phyloP scores from a whole-genome alignment of 2,113 vertebrate genomes.

The Bos indicus region DNA sequence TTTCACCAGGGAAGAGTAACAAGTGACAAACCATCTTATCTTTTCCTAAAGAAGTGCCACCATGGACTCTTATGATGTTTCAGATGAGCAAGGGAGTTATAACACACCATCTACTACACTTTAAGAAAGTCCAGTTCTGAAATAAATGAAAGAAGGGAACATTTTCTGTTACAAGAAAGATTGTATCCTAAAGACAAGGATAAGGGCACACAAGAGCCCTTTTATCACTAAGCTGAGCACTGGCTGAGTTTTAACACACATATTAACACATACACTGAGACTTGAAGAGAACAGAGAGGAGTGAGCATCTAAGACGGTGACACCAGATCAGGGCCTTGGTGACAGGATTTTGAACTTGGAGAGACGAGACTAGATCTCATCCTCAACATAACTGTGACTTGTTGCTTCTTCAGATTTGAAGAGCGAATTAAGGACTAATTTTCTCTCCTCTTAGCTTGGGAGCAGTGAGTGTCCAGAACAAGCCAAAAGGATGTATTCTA shows the following conservation, averaged over 20 bases:
- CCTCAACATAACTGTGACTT: background rate
- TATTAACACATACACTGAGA: background rate
- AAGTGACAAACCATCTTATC: background rate
- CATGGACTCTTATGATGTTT: background rate
- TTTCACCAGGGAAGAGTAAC: background rate
- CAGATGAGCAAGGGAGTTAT: background rate
- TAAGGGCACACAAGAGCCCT: background rate
- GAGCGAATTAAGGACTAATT: background rate
- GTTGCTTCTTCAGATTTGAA: background rate
- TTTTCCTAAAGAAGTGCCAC: background rate
- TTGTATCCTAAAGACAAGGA: background rate
- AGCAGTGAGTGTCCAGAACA: background rate
- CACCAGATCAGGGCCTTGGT: background rate
- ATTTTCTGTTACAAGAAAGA: background rate
- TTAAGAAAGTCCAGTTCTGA: background rate
- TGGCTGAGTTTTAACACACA: background rate
- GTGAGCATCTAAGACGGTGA: background rate
- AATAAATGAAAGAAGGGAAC: background rate
- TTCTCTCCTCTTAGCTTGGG: background rate
- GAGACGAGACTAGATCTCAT: background rate
- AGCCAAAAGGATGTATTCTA: background rate
- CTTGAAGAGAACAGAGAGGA: background rate
- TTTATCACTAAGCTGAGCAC: background rate
- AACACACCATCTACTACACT: background rate
- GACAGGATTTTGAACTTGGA: background rate